Percentiles rank a stretch among this genome's conserved stretches.
These are phyloP conservation scores for Trichechus manatus DNA, from an alignment of 2,113 vertebrate genomes.

Conservation along the genomic window DNA sequence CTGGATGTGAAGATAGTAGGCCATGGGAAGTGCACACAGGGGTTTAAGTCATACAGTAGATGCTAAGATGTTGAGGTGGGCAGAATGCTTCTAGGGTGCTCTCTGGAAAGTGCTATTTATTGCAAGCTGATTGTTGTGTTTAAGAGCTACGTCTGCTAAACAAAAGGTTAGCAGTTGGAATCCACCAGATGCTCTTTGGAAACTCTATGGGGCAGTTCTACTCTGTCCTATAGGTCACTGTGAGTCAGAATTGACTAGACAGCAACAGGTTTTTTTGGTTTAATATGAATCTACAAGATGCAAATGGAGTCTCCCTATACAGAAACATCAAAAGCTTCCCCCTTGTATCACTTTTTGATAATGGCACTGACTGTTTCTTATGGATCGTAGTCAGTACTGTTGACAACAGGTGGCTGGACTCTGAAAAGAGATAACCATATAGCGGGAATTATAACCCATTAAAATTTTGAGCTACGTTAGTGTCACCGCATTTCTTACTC, in stretches of 20 bases:
- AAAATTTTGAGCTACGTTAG: neutral
- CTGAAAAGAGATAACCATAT: neutral
- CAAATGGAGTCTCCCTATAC: neutral
- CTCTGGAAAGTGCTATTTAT: neutral
- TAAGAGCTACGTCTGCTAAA: too few relatives aligned
- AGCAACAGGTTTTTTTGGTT: too few relatives aligned
- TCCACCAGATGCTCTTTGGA: too few relatives aligned
- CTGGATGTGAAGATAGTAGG: neutral
- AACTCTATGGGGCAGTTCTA: too few relatives aligned
- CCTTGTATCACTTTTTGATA: neutral
- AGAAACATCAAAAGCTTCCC: neutral
- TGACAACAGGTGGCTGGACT: neutral
- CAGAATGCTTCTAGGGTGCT: neutral
- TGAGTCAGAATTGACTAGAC: too few relatives aligned
- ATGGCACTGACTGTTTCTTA: neutral
- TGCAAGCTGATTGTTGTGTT: neutral
- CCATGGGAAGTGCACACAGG: neutral
- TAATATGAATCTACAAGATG: neutral
- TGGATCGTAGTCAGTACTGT: neutral
- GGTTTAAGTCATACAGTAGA: slow-evolving; percentile 18
- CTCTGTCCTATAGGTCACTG: too few relatives aligned
- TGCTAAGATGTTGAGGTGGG: neutral
- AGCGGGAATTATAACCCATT: neutral
- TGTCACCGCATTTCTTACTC: neutral
- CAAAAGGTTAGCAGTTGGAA: too few relatives aligned